Conservation (phyloP, 2,113 vertebrate species). For the Tetrax tetrax region DNA sequence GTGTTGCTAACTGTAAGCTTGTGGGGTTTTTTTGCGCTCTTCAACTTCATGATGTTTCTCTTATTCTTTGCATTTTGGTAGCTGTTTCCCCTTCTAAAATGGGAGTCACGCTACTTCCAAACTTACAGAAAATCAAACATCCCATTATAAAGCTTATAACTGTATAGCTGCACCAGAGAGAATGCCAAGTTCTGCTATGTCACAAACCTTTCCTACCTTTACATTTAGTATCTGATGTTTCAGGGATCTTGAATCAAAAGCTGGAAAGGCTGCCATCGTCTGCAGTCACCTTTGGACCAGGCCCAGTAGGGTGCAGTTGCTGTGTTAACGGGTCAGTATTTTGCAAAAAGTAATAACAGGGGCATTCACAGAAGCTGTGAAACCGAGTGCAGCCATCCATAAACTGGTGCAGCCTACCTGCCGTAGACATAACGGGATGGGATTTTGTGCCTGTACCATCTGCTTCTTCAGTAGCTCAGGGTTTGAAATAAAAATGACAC, state of each 20-base stretch:
- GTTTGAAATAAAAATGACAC: background rate
- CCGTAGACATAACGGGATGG: fast-evolving
- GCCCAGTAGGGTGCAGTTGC: background rate
- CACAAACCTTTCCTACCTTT: background rate
- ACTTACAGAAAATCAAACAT: background rate
- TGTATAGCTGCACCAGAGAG: background rate
- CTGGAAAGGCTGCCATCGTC: background rate
- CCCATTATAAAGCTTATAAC: background rate
- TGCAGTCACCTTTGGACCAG: background rate
- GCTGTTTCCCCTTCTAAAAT: background rate
- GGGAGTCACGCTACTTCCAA: background rate
- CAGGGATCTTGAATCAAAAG: background rate
- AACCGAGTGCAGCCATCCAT: background rate
- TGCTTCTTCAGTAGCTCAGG: background rate
- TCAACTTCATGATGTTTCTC: background rate
- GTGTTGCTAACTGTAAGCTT: background rate
- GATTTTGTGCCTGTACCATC: background rate
- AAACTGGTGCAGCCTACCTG: background rate
- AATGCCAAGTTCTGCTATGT: background rate
- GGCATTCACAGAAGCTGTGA: background rate
- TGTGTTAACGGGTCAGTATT: background rate
- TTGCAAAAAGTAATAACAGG: background rate
- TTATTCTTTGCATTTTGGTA: background rate
- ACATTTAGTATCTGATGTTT: background rate
- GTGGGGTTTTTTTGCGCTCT: background rate